Evolutionary conservation across 2,113 vertebrate species (phyloP).

Genomic region (Amazona guildingii): DNA sequence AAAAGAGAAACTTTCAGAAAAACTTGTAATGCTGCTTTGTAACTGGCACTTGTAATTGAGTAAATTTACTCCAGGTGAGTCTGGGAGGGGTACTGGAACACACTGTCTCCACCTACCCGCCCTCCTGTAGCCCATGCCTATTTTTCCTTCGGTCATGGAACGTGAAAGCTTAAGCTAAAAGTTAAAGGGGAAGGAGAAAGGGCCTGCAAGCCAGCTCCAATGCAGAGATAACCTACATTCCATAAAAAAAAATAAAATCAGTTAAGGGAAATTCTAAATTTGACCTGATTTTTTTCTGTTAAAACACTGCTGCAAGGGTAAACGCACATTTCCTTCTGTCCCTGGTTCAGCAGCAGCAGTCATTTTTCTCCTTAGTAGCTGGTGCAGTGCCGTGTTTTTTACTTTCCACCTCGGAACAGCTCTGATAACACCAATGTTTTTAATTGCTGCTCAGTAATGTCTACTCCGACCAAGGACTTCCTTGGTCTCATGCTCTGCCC

Average conservation of each 20-base stretch:
- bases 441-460: background rate
- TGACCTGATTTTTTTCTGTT: background rate
- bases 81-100: background rate
- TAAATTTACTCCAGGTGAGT: background rate
- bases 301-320: background rate
- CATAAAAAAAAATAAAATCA: background rate
- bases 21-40: background rate
- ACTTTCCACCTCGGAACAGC: background rate
- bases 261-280: background rate
- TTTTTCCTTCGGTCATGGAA: background rate
- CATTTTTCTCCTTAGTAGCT: background rate
- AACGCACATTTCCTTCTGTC: background rate
- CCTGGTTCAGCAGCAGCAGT: background rate
- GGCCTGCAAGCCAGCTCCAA: background rate
- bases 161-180: background rate
- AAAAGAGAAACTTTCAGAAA: background rate
- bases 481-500: background rate
- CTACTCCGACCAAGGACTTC: background rate
- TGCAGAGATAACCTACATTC: background rate
- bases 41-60: background rate
- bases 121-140: accelerated
- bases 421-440: background rate
- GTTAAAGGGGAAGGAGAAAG: background rate
- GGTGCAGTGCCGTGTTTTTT: background rate
- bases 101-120: background rate